These are phyloP conservation scores for Metopolophium dirhodum DNA, from an alignment of 1,140 invertebrate genomes.

Conservation along the genomic window DNA sequence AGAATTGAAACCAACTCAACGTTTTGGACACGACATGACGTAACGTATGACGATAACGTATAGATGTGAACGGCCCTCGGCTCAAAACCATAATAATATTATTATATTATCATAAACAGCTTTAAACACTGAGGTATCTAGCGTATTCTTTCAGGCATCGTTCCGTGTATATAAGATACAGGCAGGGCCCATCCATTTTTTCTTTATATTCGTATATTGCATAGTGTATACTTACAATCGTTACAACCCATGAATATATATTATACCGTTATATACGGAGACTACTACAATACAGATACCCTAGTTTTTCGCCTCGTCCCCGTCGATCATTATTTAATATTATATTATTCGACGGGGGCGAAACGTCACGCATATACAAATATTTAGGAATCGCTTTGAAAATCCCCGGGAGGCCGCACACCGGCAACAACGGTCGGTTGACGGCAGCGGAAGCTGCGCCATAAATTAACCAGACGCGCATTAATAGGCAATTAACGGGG, in stretches of 20 bases:
- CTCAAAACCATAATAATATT: too few relatives aligned
- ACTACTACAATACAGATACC: background rate
- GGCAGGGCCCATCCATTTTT: background rate
- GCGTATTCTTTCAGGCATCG: too few relatives aligned
- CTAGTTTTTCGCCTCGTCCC: background rate
- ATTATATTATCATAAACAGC: background rate
- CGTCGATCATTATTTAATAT: background rate
- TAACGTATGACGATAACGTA: too few relatives aligned
- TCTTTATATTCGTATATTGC: background rate
- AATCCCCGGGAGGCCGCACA: background rate
- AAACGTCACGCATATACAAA: background rate
- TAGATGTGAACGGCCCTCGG: too few relatives aligned
- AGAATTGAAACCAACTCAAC: too few relatives aligned
- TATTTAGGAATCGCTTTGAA: background rate
- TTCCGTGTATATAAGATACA: too few relatives aligned
- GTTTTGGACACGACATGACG: too few relatives aligned
- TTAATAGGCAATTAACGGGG: background rate
- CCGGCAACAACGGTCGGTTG: background rate
- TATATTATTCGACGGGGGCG: background rate
- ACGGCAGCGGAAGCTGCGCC: background rate
- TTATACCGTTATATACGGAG: background rate
- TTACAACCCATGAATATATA: background rate
- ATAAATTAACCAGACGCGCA: slow-evolving; percentile 21
- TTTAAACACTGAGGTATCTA: background rate
- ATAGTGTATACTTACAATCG: background rate